Base-by-base conservation (phyloP, 2,113 vertebrate species). In the Cacatua alba region DNA sequence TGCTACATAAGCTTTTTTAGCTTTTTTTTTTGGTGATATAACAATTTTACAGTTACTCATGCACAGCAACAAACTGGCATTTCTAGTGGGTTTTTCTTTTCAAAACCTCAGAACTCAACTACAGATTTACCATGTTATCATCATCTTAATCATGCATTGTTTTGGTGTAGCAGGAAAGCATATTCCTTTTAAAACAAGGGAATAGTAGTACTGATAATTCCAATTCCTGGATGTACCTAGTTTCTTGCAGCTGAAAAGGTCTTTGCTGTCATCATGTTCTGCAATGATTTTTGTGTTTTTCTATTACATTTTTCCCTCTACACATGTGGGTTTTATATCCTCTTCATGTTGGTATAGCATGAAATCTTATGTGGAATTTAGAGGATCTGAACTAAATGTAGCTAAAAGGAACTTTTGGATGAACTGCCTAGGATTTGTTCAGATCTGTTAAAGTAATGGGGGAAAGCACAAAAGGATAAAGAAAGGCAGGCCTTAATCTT, bases 381-480 rank as follows among this genome's bases (percentile, higher is more conserved):
- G 96, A 97, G 94, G 95, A 97, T 98, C 96, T 97, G 97, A 98
- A 97, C 97, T 97, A 97, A 98, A 97, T 90, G 95, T 92, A 96
- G 90, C 95, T 97, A 98, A 98, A 97, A 96, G 97, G 96, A 97
- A 97, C 98, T 97, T 98, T 98, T 97, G 97, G 96, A 97, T 96
- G 97, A 96, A 98, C 96, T 97, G 95, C 96, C 95, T 95, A 92
- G 64, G 93, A 95, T 97, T 97, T 97, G 96, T 95, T 98, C 97
- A 98, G 97, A 98, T 98, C 97, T 98, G 97, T 98, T 97, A 98
- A 98, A 98, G 97, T 98, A 98, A 98, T 97, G 97, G 98, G 95
- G 88, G 62, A 97, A 97, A 97, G 96, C 97, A 98, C 97, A 98
- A 98, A 98, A 98, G 98, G 97, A 97, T 97, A 98, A 97, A 98